Conservation (phyloP, 1,140 invertebrate genomes). For the Hermetia illucens region DNA sequence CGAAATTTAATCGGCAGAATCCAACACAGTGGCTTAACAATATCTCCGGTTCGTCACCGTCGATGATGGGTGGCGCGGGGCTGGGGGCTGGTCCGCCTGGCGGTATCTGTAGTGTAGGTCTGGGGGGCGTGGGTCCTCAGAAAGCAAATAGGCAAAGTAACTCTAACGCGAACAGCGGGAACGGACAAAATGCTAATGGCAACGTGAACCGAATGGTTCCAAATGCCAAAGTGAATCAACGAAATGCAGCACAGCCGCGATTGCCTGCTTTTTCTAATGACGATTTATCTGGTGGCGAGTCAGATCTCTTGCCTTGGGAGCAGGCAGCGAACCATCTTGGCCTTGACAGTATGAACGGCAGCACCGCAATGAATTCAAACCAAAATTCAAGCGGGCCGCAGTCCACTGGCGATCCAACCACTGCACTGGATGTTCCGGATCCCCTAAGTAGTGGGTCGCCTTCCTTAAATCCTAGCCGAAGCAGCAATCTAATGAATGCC, state of each 20-base stretch:
- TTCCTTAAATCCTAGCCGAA: not conserved
- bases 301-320: constrained; percentile 26
- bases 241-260: not conserved
- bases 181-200: not conserved
- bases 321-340: constrained; percentile 9
- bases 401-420: too few relatives aligned
- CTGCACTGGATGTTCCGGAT: too few relatives aligned
- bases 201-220: constrained; percentile 5
- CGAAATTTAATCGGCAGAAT: constrained; percentile 69
- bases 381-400: too few relatives aligned
- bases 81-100: not conserved
- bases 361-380: too few relatives aligned
- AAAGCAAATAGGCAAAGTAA: not conserved
- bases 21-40: constrained; percentile 69
- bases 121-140: too few relatives aligned
- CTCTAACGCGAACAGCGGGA: not conserved
- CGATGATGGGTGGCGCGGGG: not conserved
- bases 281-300: constrained; percentile 32
- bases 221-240: constrained; percentile 29
- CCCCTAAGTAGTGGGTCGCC: constrained; percentile 1
- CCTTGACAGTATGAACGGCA: not conserved
- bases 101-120: not conserved
- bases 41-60: constrained; percentile 1
- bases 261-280: constrained; percentile 16
- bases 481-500: not conserved